Base-by-base conservation (phyloP, 2,888 invertebrate genomes). In the Drosophila suboccidentalis region DNA sequence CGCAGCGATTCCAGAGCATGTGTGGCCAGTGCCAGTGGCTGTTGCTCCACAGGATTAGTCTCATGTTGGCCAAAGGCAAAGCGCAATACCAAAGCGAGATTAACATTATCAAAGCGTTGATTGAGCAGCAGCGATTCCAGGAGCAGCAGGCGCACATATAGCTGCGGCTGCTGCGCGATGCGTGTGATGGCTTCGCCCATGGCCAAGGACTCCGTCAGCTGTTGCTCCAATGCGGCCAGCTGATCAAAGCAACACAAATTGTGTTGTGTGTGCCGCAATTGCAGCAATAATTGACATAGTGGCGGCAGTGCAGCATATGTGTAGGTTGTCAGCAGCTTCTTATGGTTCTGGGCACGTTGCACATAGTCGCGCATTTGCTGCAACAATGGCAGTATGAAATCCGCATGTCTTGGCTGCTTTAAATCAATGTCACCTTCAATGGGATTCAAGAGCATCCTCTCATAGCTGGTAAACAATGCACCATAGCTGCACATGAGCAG, bases 121-220 rank as follows among this genome's bases (percentile, higher is more conserved):
- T 90, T 91, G 0, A 82, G 67, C 10, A 92, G 75, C 0, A 83
- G 67, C 8, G 87, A 86, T 63, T 92, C 92, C 2, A 91, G 55
- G 0, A 72, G 61, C 0, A 91, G 29, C 5, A 92, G 59, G 1
- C 83, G 80, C 0, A 89, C 89, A 17, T 91, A 86, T 3, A 84
- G 32, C 0, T 86, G 79, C n/a, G 86, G 79, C n/a, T 86, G 69
- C n/a, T 70, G 1, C 1, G 1, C 13, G 0, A 85, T 50, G 0
- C 89, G 79, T 0, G 17, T 0, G 2, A 70, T 3, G 0, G 0
- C 44, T 0, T 3, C 19, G 0, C 0, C 0, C 0, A 22, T 9
- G 0, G 15, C 4, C 19, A 61, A 51, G 1, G 63, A 6, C 2
- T 62, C 53, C 13, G 71, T 82, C 0, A 91, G 44, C 1, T 75